A percentile compares a stretch with the other conserved stretches of the same genome.
These are phyloP conservation scores for Panurus biarmicus DNA, from an alignment of 2,113 vertebrate species.

Conservation along the genomic window DNA sequence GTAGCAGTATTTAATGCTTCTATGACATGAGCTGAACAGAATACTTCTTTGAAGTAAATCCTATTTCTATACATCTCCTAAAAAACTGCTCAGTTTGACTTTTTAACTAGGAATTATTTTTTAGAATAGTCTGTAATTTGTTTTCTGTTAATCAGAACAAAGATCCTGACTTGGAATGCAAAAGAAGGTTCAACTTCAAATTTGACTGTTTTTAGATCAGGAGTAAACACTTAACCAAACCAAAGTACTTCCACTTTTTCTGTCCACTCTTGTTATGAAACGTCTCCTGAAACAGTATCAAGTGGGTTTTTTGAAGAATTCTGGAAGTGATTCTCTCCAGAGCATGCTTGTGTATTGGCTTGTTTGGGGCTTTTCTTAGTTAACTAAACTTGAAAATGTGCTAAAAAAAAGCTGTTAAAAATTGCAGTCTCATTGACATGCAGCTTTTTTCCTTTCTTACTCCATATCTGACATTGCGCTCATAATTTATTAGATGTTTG, in stretches of 20 bases:
- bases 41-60: neutral
- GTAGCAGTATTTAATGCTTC: neutral
- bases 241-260: neutral
- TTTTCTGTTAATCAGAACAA: neutral
- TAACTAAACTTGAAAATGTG: neutral
- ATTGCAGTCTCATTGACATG: neutral
- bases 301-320: neutral
- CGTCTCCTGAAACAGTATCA: neutral
- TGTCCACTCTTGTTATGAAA: neutral
- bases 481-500: neutral
- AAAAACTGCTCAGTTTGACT: neutral
- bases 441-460: neutral
- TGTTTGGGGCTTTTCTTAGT: neutral
- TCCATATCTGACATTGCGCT: rapidly evolving
- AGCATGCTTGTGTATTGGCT: neutral
- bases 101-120: neutral
- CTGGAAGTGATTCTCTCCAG: neutral
- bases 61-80: neutral
- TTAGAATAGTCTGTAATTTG: neutral
- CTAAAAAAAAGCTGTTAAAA: neutral
- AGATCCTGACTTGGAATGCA: neutral
- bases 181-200: neutral
- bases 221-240: neutral
- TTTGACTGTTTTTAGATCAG: neutral
- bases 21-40: neutral